These are phyloP conservation scores for Pristionchus maxplancki DNA, from an alignment of 2,888 invertebrate species.

Conservation along the genomic window DNA sequence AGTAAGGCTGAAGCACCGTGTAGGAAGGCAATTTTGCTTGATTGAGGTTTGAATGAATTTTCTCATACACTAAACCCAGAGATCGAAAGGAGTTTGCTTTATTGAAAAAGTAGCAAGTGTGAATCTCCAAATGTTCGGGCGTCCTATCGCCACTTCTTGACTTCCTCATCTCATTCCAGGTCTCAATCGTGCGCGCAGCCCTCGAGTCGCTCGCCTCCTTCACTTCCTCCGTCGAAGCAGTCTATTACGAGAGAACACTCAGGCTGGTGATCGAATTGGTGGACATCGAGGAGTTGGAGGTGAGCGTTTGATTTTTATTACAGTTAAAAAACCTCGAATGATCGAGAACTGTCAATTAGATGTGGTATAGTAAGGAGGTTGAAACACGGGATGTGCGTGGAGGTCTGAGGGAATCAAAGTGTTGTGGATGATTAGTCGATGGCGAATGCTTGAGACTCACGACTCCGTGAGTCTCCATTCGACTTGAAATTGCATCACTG, in stretches of 20 bases:
- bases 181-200: constrained; percentile 11
- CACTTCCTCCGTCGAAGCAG: constrained; percentile 22
- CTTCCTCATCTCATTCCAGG: neutral
- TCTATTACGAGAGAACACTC: neutral
- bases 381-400: too few relatives aligned
- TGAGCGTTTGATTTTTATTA: neutral
- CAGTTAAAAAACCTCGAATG: neutral
- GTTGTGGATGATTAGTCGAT: too few relatives aligned
- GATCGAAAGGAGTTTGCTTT: too few relatives aligned
- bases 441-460: too few relatives aligned
- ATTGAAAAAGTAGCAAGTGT: neutral
- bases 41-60: neutral
- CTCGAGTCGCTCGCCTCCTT: constrained; percentile 23
- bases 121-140: neutral
- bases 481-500: too few relatives aligned
- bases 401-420: too few relatives aligned
- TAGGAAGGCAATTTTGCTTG: neutral
- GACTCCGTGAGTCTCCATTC: too few relatives aligned
- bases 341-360: too few relatives aligned
- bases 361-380: too few relatives aligned
- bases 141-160: too few relatives aligned
- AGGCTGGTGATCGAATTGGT: neutral
- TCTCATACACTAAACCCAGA: too few relatives aligned
- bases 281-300: neutral
- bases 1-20: neutral